Evolutionary conservation across 1,140 invertebrate genomes (phyloP).

Genomic region (Ditylenchus dipsaci): DNA sequence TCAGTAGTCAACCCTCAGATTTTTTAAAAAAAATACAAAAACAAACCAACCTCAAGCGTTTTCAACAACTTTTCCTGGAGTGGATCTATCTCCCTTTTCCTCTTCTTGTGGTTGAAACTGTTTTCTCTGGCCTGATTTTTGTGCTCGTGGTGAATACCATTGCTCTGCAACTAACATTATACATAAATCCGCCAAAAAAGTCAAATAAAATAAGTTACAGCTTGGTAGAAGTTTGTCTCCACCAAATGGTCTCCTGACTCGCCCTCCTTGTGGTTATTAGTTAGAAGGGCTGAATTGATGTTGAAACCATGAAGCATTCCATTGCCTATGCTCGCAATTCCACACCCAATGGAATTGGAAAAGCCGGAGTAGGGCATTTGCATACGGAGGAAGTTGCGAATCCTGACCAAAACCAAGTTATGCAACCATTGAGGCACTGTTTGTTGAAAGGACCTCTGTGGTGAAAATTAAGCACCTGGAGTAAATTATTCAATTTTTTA

Average conservation of each 20-base stretch:
- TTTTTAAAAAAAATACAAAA: too few species aligned
- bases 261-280: neutral
- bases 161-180: neutral
- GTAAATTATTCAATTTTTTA: neutral
- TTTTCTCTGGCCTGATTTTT: conserved; percentile 1
- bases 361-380: conserved; percentile 15
- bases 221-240: neutral
- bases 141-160: neutral
- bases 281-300: neutral
- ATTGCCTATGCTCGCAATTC: conserved; percentile 14
- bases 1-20: too few species aligned
- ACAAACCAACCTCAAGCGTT: conserved; percentile 26
- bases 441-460: conserved; percentile 62
- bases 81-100: conserved; percentile 17
- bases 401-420: conserved; percentile 53
- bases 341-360: neutral
- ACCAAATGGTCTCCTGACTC: too few species aligned
- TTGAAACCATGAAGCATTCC: conserved; percentile 9
- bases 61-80: conserved; percentile 35
- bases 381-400: conserved; percentile 15
- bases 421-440: conserved; percentile 62
- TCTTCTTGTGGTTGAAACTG: conserved; percentile 10
- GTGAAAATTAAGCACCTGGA: conserved; percentile 62
- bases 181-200: neutral
- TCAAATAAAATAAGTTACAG: neutral